Conservation (phyloP, 2,888 invertebrate species). For the Pegoplata infirma region DNA sequence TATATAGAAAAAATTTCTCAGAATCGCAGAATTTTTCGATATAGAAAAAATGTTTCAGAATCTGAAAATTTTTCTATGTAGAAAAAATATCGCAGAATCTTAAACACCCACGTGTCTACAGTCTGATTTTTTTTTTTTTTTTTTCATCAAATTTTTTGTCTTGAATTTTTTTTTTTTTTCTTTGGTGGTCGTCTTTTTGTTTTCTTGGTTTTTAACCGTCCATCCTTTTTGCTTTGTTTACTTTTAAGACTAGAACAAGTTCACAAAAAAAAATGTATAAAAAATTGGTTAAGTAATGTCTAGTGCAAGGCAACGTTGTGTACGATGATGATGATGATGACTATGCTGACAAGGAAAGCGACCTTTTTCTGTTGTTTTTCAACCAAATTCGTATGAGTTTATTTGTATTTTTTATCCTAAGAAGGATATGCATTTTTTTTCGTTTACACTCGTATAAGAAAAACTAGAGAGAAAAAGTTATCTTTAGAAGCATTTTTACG, state of each 20-base stretch:
- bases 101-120: neutral
- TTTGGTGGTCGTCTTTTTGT: conserved; percentile 8
- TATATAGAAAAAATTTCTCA: too few species aligned
- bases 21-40: too few species aligned
- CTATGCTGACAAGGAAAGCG: conserved; percentile 55
- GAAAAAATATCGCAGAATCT: too few species aligned
- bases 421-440: conserved; percentile 58
- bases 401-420: conserved; percentile 21
- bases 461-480: neutral
- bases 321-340: conserved; percentile 51
- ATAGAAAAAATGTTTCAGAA: too few species aligned
- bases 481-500: conserved; percentile 51
- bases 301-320: conserved; percentile 21
- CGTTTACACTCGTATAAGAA: neutral
- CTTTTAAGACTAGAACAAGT: conserved; percentile 26
- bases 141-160: neutral
- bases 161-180: neutral
- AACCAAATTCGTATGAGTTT: conserved; percentile 13
- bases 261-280: neutral
- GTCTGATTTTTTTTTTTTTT: neutral
- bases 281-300: conserved; percentile 26
- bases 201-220: conserved; percentile 28
- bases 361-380: conserved; percentile 20
- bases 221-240: conserved; percentile 52
- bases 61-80: too few species aligned